phyloP scores from a whole-genome alignment of 1,140 invertebrate species.

The Atopsyche davidsoni region DNA sequence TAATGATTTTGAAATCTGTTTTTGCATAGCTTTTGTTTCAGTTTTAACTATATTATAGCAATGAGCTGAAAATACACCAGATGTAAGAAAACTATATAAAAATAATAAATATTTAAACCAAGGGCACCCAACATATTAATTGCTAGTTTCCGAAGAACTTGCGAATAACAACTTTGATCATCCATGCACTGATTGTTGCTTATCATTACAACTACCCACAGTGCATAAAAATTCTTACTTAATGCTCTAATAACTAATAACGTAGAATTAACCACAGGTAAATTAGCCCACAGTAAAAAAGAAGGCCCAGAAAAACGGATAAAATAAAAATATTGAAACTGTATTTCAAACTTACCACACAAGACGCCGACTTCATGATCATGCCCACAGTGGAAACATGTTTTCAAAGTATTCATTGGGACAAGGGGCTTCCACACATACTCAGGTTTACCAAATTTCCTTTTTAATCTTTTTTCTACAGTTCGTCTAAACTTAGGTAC shows the following conservation, averaged over 20 bases:
- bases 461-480: conserved; percentile 62
- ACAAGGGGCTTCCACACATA: conserved; percentile 61
- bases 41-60: conserved; percentile 75
- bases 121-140: too few relatives aligned
- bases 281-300: too few relatives aligned
- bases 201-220: too few relatives aligned
- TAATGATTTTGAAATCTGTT: conserved; percentile 63
- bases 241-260: too few relatives aligned
- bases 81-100: not conserved
- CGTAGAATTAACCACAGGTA: too few relatives aligned
- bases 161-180: too few relatives aligned
- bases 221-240: too few relatives aligned
- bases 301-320: too few relatives aligned
- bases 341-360: conserved; percentile 62
- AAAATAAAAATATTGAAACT: conserved; percentile 6
- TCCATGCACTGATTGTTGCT: too few relatives aligned
- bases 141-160: too few relatives aligned
- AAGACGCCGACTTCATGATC: conserved; percentile 66
- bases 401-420: conserved; percentile 66
- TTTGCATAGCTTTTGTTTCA: conserved; percentile 74
- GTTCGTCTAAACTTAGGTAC: conserved; percentile 72
- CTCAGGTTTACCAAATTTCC: conserved; percentile 63
- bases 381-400: conserved; percentile 75
- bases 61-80: conserved; percentile 50
- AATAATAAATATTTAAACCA: not conserved